These are phyloP conservation scores for Sarcophaga peregrina DNA, from an alignment of 1,140 invertebrate genomes.

Conservation along the genomic window DNA sequence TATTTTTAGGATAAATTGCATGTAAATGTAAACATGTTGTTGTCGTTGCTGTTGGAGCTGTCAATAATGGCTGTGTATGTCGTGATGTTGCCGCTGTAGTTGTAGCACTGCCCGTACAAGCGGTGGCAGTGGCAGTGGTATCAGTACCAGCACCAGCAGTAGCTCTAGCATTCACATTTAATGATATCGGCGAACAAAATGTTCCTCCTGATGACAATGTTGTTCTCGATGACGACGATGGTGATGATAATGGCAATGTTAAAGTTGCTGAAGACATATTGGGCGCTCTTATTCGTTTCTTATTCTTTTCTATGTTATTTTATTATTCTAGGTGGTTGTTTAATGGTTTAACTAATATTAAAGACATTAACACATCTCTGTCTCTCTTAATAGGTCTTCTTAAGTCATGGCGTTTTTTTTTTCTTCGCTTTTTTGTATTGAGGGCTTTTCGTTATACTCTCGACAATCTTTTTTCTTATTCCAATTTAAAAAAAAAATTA, in stretches of 20 bases:
- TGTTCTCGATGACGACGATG: not conserved
- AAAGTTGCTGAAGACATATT: conserved; percentile 23
- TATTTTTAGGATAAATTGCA: conserved; percentile 34
- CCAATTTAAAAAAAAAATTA: not conserved
- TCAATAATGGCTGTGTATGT: conserved; percentile 4
- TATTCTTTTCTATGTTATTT: not conserved
- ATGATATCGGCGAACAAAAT: not conserved
- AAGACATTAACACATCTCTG: not conserved
- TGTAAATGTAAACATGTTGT: conserved; percentile 32
- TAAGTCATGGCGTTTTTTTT: conserved; percentile 2
- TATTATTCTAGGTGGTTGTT: conserved; percentile 20
- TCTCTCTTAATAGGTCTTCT: not conserved
- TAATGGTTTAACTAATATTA: not conserved
- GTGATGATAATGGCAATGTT: conserved; percentile 9
- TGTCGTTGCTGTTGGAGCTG: not conserved
- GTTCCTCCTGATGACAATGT: not conserved
- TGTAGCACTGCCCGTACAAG: not conserved
- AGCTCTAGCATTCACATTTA: not conserved
- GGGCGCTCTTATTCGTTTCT: not conserved
- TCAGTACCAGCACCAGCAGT: not conserved
- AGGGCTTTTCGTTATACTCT: not conserved
- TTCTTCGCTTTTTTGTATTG: not conserved
- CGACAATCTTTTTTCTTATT: not conserved
- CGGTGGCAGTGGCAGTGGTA: not conserved
- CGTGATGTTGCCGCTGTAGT: not conserved